phyloP scores from a whole-genome alignment of 2,797 vertebrate species.

The Cuniculus paca region DNA sequence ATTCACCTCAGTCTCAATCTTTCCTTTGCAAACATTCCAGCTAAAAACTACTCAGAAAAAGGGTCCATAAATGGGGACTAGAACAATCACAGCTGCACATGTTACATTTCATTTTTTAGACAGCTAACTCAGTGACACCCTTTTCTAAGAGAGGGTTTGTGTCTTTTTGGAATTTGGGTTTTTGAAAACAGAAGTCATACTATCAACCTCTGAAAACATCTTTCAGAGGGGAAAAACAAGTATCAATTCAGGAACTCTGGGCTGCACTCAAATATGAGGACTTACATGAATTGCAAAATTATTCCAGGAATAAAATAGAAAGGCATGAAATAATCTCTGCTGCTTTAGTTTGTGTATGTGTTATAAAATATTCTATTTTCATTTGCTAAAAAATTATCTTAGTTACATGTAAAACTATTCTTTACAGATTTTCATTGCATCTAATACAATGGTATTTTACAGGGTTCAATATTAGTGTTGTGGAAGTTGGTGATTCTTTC shows the following conservation, averaged over 20 bases:
- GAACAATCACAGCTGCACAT: conserved; percentile 25
- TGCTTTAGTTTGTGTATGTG: not conserved
- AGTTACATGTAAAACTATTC: not conserved
- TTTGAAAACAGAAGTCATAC: conserved; percentile 79
- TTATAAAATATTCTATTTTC: conserved; percentile 54
- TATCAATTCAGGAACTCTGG: conserved; percentile 70
- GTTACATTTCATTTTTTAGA: conserved; percentile 49
- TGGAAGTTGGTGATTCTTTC: conserved; percentile 15
- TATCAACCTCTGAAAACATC: conserved; percentile 76
- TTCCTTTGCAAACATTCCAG: conserved; percentile 62
- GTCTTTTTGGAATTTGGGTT: conserved; percentile 63
- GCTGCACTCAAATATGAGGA: conserved; percentile 62
- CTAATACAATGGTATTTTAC: conserved; percentile 42
- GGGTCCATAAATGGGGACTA: not conserved
- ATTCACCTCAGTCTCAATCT: conserved; percentile 19
- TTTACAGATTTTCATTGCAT: conserved; percentile 35
- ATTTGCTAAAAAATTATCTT: conserved; percentile 23
- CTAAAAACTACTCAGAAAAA: conserved; percentile 58
- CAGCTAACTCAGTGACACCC: conserved; percentile 54
- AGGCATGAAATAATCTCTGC: not conserved
- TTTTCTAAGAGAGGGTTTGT: conserved; percentile 76
- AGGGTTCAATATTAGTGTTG: conserved; percentile 16
- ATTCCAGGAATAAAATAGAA: conserved; percentile 61
- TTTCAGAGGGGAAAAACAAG: conserved; percentile 78
- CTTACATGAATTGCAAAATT: conserved; percentile 66